These are phyloP conservation scores for Periophthalmus magnuspinnatus DNA, from an alignment of 2,797 vertebrate genomes.

Conservation along the genomic window DNA sequence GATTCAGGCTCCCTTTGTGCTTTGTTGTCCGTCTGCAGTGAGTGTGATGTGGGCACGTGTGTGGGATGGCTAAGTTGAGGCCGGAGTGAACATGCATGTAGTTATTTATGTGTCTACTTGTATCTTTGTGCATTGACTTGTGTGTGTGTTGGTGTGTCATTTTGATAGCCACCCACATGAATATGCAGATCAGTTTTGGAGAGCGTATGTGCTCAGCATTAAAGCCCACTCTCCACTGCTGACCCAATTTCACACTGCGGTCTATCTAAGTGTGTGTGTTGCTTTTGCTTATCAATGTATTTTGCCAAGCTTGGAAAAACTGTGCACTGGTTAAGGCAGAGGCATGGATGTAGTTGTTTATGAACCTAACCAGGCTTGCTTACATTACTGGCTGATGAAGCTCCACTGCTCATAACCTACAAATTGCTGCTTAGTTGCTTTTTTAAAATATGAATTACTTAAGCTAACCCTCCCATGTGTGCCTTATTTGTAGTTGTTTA, in stretches of 20 bases:
- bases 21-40: constrained; percentile 37
- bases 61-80: constrained; percentile 59
- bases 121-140: constrained; percentile 39
- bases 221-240: constrained; percentile 77
- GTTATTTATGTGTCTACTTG: constrained; percentile 51
- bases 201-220: constrained; percentile 78
- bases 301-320: constrained; percentile 58
- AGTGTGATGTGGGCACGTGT: constrained; percentile 45
- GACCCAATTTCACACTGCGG: constrained; percentile 78
- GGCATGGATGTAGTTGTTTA: constrained; percentile 31
- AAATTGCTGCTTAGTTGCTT: not conserved
- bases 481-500: constrained; percentile 12
- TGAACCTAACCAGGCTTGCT: constrained; percentile 34
- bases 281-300: constrained; percentile 70
- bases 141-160: constrained; percentile 56
- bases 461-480: not conserved
- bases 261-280: constrained; percentile 43
- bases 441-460: constrained; percentile 15
- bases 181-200: constrained; percentile 78
- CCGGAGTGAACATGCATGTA: constrained; percentile 50
- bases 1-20: constrained; percentile 57
- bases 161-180: constrained; percentile 79
- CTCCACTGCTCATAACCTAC: constrained; percentile 13
- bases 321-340: constrained; percentile 40
- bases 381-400: constrained; percentile 40